Percentiles rank a stretch among this genome's conserved stretches.
phyloP scores from a whole-genome alignment of 2,888 invertebrate genomes.

The Iselma pallidipennis region DNA sequence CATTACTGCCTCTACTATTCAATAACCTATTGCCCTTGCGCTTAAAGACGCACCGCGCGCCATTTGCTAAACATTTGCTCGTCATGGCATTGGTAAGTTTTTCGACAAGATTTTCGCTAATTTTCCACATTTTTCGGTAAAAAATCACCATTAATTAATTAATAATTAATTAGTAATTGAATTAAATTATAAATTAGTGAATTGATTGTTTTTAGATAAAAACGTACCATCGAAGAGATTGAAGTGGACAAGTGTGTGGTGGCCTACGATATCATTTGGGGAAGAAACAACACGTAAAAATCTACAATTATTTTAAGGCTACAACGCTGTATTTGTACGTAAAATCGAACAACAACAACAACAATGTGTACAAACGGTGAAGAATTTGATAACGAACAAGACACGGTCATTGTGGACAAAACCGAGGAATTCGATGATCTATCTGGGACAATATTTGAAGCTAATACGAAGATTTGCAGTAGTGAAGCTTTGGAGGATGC shows the following conservation, averaged over 20 bases:
- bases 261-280: slow-evolving; percentile 34
- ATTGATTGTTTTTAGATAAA: slow-evolving; percentile 44
- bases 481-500: slow-evolving; percentile 53
- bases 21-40: slow-evolving; percentile 51
- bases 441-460: slow-evolving; percentile 51
- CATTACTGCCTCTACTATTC: slow-evolving; percentile 31
- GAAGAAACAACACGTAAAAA: slow-evolving; percentile 31
- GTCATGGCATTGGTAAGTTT: slow-evolving; percentile 57
- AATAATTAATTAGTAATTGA: no score
- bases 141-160: no score
- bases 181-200: no score
- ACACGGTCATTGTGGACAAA: slow-evolving; percentile 33
- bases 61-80: slow-evolving; percentile 57
- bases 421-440: slow-evolving; percentile 50
- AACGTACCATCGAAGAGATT: slow-evolving; percentile 48
- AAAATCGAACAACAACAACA: slow-evolving; percentile 5
- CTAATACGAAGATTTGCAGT: slow-evolving; percentile 47
- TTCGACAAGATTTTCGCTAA: slow-evolving; percentile 15
- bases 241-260: slow-evolving; percentile 45
- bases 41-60: slow-evolving; percentile 54
- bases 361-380: slow-evolving; percentile 31
- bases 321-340: neutral
- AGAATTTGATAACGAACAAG: slow-evolving; percentile 34
- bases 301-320: slow-evolving; percentile 25
- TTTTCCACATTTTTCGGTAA: no score